A percentile compares a stretch with the other conserved stretches of the same genome.
These are phyloP conservation scores for Odontesthes bonariensis DNA, from an alignment of 2,113 vertebrate genomes.

Conservation along the genomic window DNA sequence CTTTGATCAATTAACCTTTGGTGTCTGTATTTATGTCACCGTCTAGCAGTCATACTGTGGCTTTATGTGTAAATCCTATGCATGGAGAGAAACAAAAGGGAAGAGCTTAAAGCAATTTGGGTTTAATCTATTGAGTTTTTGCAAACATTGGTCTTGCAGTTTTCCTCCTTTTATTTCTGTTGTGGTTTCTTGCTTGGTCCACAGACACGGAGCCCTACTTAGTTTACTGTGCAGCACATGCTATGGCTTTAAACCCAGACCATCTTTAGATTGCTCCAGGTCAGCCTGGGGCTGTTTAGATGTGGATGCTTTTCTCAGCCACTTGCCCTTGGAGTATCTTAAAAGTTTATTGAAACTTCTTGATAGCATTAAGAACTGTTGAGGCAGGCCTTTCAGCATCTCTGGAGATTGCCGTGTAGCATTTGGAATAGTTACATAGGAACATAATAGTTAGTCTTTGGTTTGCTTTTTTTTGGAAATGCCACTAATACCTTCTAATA, in stretches of 20 bases:
- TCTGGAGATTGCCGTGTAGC: neutral
- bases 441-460: no score
- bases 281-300: neutral
- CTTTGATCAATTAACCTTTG: conserved; percentile 60
- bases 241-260: neutral
- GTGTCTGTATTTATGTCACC: conserved; percentile 20
- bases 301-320: no score
- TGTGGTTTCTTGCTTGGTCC: no score
- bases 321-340: neutral
- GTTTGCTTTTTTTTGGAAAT: no score
- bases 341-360: neutral
- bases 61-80: neutral
- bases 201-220: neutral
- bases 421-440: neutral
- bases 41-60: neutral
- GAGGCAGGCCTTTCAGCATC: neutral
- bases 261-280: neutral
- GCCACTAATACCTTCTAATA: no score
- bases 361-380: neutral
- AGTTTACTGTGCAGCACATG: neutral
- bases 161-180: neutral
- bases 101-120: no score
- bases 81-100: neutral
- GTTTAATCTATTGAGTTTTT: neutral
- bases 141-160: neutral